Evolutionary conservation across 2,888 invertebrate species (phyloP).

Genomic region (Drosophila conformis): DNA sequence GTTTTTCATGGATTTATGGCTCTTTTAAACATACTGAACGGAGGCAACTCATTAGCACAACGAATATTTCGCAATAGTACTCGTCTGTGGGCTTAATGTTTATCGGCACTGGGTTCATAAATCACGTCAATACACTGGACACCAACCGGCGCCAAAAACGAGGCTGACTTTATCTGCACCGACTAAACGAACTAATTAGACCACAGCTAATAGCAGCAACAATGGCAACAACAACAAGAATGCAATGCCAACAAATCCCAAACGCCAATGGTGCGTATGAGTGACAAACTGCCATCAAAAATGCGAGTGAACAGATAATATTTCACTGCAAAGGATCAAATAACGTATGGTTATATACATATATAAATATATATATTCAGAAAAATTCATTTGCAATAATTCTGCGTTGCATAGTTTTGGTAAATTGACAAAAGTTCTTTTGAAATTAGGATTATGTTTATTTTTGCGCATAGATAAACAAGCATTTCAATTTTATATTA

Average conservation of each 20-base stretch:
- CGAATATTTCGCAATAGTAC: constrained; percentile 49
- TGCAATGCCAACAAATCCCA: constrained; percentile 11
- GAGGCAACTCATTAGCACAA: constrained; percentile 56
- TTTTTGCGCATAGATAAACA: not conserved
- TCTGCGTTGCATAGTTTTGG: not conserved
- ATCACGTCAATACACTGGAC: constrained; percentile 50
- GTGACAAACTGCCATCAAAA: constrained; percentile 11
- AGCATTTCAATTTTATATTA: not conserved
- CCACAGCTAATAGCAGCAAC: constrained; percentile 29
- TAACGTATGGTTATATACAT: not conserved
- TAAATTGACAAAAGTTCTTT: not conserved
- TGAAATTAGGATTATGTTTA: not conserved
- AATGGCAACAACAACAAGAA: not conserved
- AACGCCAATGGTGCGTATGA: constrained; percentile 42
- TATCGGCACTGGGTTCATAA: constrained; percentile 44
- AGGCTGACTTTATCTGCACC: constrained; percentile 30
- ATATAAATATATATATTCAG: not conserved
- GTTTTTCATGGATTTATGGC: constrained; percentile 42
- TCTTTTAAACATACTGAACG: constrained; percentile 20
- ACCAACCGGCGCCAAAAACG: constrained; percentile 43
- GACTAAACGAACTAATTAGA: constrained; percentile 55
- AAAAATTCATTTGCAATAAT: not conserved
- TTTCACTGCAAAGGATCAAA: not conserved
- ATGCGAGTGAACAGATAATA: not conserved
- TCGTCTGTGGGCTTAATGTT: constrained; percentile 24